Base-by-base conservation (phyloP, 1,140 invertebrate species). In the Drosophila orena region DNA sequence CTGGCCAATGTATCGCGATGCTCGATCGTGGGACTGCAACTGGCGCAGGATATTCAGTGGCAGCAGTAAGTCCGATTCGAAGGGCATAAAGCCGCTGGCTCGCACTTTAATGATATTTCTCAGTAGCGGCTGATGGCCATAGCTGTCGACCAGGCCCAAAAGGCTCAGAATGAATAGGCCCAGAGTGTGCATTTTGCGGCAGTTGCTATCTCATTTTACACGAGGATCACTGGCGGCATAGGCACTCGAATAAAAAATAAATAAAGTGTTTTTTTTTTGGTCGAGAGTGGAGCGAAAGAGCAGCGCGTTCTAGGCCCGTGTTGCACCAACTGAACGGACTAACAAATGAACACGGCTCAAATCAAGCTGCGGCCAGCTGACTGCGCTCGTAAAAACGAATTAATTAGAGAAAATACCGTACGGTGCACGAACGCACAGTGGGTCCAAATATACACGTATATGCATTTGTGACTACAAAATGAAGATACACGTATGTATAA, bases 341-440 rank as follows among this genome's bases (percentile, higher is more conserved):
- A 22, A 22, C 50, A n/a, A n/a, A 65, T 52, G 1, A 17, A 68
- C 64, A 24, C 60, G 44, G 27, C 14, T 42, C 24, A 43, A 24
- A 15, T 22, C 22, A 37, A 42, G 20, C 30, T 17, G 12, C 20
- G 37, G 22, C 37, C 22, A 49, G 43, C 34, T 22, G 59, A 40
- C 22, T 61, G 52, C 54, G 68, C 55, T 65, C 80, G 65, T 66
- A 75, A 56, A 81, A 79, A 70, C 77, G 83, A 86, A 86, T 86
- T 86, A 86, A 86, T 86, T 88, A 86, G 83, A 77, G 83, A 86
- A 86, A 86, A 86, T 86, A 79, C 71, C 79, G 65, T 81, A 71
- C 59, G 59, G 59, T 70, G 57, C 65, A 54, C 49, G 22, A 27
- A 15, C 15, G 69, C 46, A 86, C 81, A 79, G 74, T 86, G 81